phyloP scores from a whole-genome alignment of 1,140 invertebrate species.

The Periplaneta americana region DNA sequence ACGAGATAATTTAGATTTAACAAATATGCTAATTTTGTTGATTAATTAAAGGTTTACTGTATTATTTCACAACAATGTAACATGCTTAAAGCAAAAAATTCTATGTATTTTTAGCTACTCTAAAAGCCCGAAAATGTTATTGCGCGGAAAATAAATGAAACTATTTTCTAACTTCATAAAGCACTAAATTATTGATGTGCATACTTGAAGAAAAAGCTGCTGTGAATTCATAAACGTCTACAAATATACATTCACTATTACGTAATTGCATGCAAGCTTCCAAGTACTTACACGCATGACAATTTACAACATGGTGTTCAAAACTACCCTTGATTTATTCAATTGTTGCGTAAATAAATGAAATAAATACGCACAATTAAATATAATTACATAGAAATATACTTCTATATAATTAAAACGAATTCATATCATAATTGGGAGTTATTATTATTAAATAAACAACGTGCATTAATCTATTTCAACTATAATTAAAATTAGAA shows the following conservation, averaged over 20 bases:
- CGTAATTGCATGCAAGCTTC: neutral
- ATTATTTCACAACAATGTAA: no score
- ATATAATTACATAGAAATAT: neutral
- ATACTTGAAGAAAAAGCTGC: no score
- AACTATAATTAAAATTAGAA: neutral
- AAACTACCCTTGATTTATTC: neutral
- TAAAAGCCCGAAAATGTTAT: no score
- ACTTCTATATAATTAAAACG: neutral
- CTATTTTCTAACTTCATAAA: no score
- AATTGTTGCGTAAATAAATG: neutral
- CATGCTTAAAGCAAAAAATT: no score
- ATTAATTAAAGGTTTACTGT: no score
- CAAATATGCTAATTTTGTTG: no score
- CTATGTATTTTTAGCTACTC: no score
- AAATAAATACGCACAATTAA: neutral
- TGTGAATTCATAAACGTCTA: neutral
- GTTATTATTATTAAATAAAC: neutral
- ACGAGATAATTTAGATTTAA: no score
- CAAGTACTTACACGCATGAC: neutral
- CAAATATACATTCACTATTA: neutral
- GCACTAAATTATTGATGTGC: no score
- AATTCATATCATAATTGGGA: neutral
- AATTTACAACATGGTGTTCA: neutral
- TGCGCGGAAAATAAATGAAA: no score
- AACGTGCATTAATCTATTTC: neutral